A percentile compares a stretch with the other conserved stretches of the same genome.
These are phyloP conservation scores for Plebejus argus DNA, from an alignment of 2,888 invertebrate genomes.

Conservation along the genomic window DNA sequence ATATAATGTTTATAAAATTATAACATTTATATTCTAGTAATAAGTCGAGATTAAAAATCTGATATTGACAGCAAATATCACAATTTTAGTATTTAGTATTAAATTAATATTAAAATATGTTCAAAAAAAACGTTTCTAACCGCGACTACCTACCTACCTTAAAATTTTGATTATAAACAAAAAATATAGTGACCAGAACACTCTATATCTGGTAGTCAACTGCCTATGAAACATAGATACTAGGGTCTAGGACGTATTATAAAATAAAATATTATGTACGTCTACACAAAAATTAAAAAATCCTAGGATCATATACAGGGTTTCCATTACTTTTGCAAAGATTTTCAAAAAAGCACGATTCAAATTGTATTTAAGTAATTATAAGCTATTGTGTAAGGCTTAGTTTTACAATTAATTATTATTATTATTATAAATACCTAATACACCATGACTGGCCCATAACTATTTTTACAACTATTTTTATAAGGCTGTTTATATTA, in stretches of 20 bases:
- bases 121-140: background rate
- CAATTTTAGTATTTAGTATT: background rate
- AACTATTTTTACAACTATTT: background rate
- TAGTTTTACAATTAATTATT: conserved; percentile 10
- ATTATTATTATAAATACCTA: background rate
- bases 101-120: background rate
- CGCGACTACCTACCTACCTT: background rate
- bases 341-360: background rate
- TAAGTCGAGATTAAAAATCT: background rate
- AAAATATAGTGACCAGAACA: background rate
- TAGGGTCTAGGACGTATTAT: background rate
- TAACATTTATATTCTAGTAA: background rate
- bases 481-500: background rate
- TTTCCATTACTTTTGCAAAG: conserved; percentile 33
- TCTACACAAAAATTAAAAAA: background rate
- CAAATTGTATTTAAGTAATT: background rate
- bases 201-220: background rate
- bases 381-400: conserved; percentile 19
- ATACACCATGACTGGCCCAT: background rate
- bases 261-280: background rate
- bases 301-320: conserved; percentile 51
- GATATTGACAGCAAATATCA: background rate
- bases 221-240: background rate
- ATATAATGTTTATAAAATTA: background rate
- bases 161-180: background rate